Percentiles rank a stretch among this genome's conserved stretches.
phyloP scores from a whole-genome alignment of 2,113 vertebrate genomes.

The Colossoma macropomum region DNA sequence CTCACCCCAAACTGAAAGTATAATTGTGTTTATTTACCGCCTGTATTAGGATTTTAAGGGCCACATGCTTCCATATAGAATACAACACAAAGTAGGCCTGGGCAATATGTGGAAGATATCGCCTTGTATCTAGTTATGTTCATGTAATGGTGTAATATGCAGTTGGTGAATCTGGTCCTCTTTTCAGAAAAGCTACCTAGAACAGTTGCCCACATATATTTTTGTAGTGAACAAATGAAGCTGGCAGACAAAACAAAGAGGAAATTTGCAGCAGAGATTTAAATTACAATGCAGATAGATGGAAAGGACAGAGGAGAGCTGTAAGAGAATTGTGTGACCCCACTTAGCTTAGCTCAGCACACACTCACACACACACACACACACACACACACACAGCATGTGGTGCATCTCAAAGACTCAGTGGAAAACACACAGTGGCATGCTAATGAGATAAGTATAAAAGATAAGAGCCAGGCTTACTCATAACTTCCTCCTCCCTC shows the following conservation, averaged over 20 bases:
- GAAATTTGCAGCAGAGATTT: slow-evolving; percentile 9
- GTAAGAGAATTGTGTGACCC: slow-evolving; percentile 38
- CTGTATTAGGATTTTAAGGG: no score
- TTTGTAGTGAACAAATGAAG: not conserved
- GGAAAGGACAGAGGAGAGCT: not conserved
- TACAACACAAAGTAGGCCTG: not conserved
- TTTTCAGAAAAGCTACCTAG: not conserved
- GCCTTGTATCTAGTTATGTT: not conserved
- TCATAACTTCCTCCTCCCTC: slow-evolving; percentile 47
- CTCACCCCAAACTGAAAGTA: no score
- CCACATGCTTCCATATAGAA: not conserved
- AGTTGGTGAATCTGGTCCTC: not conserved
- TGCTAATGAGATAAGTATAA: slow-evolving; percentile 54
- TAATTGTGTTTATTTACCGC: no score
- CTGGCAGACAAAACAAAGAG: not conserved
- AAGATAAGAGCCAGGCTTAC: slow-evolving; percentile 40
- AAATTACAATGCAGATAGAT: slow-evolving; percentile 12
- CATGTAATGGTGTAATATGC: not conserved
- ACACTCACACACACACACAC: slow-evolving; percentile 1
- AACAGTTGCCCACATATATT: not conserved
- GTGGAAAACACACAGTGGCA: slow-evolving; percentile 47
- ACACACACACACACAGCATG: slow-evolving; percentile 23
- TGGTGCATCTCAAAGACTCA: slow-evolving; percentile 42
- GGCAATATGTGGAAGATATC: not conserved
- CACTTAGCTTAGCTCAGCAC: slow-evolving; percentile 30